A percentile compares a stretch with the other conserved stretches of the same genome.
phyloP scores from a whole-genome alignment of 37 sponge, comb jelly and placozoan genomes.

The Axinella damicornis region DNA sequence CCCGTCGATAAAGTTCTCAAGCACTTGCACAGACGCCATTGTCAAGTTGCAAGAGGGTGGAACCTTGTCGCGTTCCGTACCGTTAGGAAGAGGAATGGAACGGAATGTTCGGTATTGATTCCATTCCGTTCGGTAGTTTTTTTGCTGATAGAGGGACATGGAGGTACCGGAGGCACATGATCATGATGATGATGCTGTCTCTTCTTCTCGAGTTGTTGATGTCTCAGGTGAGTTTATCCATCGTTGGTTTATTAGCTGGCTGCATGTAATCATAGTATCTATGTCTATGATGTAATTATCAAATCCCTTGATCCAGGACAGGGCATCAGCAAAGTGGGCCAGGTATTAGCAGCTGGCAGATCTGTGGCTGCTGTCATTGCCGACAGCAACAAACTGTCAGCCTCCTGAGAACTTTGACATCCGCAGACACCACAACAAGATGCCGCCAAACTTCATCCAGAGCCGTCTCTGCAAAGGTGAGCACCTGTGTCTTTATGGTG shows the following conservation, averaged over 20 bases:
- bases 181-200: too few species aligned
- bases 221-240: background rate
- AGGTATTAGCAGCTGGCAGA: background rate
- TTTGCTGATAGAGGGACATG: background rate
- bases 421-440: constrained; percentile 2
- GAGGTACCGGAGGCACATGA: too few species aligned
- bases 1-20: constrained; percentile 88
- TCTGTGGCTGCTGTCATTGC: constrained; percentile 44
- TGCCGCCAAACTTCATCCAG: constrained; percentile 52
- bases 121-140: too few species aligned
- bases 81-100: too few species aligned
- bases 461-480: constrained; percentile 64
- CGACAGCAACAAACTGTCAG: constrained; percentile 56
- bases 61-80: too few species aligned
- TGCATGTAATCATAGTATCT: background rate
- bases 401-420: constrained; percentile 57
- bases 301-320: constrained; percentile 12
- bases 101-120: too few species aligned
- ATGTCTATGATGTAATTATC: too few species aligned
- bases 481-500: too few species aligned
- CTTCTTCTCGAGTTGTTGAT: constrained; percentile 6
- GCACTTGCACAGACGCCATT: constrained; percentile 41
- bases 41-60: too few species aligned
- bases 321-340: constrained; percentile 22
- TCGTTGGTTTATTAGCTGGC: too few species aligned